Evolutionary conservation across 2,113 vertebrate species (phyloP).

Genomic region (Otus sunia): DNA sequence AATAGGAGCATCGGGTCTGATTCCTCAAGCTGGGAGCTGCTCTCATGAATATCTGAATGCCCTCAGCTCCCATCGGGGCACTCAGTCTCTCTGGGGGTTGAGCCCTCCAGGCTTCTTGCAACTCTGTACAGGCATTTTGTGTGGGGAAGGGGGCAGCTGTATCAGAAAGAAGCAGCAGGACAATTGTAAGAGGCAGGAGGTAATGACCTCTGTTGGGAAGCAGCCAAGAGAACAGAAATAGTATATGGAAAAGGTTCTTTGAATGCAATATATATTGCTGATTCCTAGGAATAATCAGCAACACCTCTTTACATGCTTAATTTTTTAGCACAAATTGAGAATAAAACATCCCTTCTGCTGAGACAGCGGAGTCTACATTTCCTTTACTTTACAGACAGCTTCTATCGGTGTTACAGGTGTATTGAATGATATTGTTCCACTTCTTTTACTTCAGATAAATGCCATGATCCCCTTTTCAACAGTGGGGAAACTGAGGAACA

Average conservation of each 20-base stretch:
- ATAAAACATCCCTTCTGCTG: slow-evolving; percentile 14
- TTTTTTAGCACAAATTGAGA: slow-evolving; percentile 43
- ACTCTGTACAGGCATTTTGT: not conserved
- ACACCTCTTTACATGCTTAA: slow-evolving; percentile 23
- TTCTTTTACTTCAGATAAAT: not conserved
- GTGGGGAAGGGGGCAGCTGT: not conserved
- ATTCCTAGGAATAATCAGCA: slow-evolving; percentile 29
- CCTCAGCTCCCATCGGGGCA: not conserved
- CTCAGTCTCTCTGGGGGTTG: not conserved
- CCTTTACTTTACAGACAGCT: not conserved
- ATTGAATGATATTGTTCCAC: not conserved
- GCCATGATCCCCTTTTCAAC: not conserved
- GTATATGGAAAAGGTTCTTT: slow-evolving; percentile 15
- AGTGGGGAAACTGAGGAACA: slow-evolving; percentile 7
- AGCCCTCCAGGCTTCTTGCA: not conserved
- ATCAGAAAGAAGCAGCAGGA: not conserved
- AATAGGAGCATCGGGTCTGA: not conserved
- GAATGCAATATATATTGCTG: slow-evolving; percentile 3
- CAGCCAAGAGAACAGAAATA: slow-evolving; percentile 36
- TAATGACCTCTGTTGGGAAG: slow-evolving; percentile 2
- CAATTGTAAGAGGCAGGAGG: not conserved
- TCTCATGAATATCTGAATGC: not conserved
- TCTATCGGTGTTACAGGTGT: not conserved
- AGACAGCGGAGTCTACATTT: not conserved
- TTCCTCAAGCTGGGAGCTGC: not conserved